Evolutionary conservation across 2,797 vertebrate genomes (phyloP).

Genomic region (Melanotaenia pygmaea): DNA sequence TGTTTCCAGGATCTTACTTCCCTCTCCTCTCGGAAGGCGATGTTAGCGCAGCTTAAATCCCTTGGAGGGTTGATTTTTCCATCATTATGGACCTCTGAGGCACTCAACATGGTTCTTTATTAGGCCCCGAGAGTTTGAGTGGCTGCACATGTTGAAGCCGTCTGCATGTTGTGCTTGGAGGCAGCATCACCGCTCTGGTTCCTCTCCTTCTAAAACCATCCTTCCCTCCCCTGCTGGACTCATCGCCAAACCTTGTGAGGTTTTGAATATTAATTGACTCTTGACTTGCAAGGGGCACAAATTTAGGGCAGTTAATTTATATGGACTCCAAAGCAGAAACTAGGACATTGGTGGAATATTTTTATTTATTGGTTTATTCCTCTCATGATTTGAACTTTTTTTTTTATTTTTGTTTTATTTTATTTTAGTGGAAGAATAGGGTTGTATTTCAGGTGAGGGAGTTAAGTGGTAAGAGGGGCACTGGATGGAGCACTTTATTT

Average conservation of each 20-base stretch:
- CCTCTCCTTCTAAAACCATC: constrained; percentile 47
- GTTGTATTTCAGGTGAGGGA: constrained; percentile 43
- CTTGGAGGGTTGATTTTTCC: constrained; percentile 38
- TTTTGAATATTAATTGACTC: constrained; percentile 24
- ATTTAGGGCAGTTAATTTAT: constrained; percentile 77
- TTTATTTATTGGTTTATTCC: neutral
- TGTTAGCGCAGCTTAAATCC: constrained; percentile 31
- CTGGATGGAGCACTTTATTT: constrained; percentile 84
- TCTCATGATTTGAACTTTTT: neutral
- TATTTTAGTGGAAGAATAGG: constrained; percentile 23
- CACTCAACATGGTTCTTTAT: constrained; percentile 55
- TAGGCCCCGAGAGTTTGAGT: constrained; percentile 40
- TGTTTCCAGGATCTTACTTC: constrained; percentile 61
- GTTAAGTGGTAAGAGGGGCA: constrained; percentile 79
- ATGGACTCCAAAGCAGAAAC: constrained; percentile 70
- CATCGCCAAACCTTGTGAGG: constrained; percentile 31
- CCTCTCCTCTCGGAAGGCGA: constrained; percentile 46
- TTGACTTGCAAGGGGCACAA: constrained; percentile 57
- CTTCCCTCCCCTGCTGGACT: constrained; percentile 44
- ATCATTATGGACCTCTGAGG: constrained; percentile 44
- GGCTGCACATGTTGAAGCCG: constrained; percentile 19
- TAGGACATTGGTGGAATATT: constrained; percentile 40
- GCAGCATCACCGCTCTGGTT: constrained; percentile 35
- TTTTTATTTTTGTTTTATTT: constrained; percentile 10
- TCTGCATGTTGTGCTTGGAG: constrained; percentile 44